A percentile compares a stretch with the other conserved stretches of the same genome.
Evolutionary conservation across 2,113 vertebrate genomes (phyloP).

Genomic region (Serinus canaria): DNA sequence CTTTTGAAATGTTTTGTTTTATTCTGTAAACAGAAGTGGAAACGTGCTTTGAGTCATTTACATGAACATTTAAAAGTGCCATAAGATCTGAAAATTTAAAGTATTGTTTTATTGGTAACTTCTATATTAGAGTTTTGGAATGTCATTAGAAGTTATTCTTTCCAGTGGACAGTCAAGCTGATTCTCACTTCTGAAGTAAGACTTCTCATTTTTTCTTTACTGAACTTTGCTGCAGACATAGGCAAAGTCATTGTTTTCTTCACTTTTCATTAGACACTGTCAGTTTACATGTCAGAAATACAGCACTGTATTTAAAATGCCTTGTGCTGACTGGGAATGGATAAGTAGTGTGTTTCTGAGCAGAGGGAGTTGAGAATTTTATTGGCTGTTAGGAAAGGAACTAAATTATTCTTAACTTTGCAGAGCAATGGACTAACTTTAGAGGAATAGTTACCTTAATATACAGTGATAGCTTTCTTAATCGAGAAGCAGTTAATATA

Average conservation of each 20-base stretch:
- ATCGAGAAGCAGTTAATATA: neutral
- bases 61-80: neutral
- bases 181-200: neutral
- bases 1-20: neutral
- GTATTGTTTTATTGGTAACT: neutral
- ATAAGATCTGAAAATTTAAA: neutral
- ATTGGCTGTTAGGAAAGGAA: neutral
- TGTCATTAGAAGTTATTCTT: neutral
- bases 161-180: neutral
- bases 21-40: neutral
- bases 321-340: neutral
- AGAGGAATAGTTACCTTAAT: neutral
- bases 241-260: neutral
- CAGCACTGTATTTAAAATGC: neutral
- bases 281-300: neutral
- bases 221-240: neutral
- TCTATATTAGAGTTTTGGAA: neutral
- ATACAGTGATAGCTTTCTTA: neutral
- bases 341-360: neutral
- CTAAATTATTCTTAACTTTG: neutral
- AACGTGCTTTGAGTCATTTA: neutral
- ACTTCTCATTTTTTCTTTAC: neutral
- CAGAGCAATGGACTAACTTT: neutral
- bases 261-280: neutral
- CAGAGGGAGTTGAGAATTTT: neutral